phyloP scores from a whole-genome alignment of 2,113 vertebrate species.

The Myiagra hebetior region DNA sequence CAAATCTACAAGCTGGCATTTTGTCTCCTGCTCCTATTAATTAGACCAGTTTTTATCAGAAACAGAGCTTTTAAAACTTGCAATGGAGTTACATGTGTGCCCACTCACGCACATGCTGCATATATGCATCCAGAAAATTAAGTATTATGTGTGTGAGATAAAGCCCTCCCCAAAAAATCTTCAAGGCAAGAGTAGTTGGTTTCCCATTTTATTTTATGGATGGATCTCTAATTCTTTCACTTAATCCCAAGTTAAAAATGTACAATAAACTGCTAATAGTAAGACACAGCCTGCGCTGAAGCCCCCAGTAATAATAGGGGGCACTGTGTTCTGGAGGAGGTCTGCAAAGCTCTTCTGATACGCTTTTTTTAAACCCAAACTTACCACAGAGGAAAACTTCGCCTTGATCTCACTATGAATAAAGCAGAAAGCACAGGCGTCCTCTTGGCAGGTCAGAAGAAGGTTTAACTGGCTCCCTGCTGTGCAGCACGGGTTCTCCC shows the following conservation, averaged over 20 bases:
- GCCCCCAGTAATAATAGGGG: neutral
- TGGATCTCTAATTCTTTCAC: neutral
- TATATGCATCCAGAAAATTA: neutral
- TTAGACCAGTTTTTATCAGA: constrained; percentile 9
- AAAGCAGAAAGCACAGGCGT: neutral
- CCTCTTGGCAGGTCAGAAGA: neutral
- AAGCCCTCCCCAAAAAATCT: neutral
- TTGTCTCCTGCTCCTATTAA: constrained; percentile 41
- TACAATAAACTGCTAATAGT: neutral
- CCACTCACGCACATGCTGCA: neutral
- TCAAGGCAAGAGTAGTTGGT: neutral
- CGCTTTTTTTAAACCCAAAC: neutral
- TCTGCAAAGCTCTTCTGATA: neutral
- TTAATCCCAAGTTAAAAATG: neutral
- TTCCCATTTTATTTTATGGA: neutral
- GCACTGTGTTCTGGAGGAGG: neutral
- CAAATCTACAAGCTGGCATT: constrained; percentile 40
- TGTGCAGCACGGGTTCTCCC: neutral
- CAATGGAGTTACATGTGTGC: neutral
- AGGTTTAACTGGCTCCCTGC: neutral
- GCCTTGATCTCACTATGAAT: neutral
- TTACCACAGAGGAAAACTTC: neutral
- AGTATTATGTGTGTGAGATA: neutral
- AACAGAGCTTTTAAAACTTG: constrained; percentile 32
- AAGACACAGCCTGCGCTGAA: neutral